Base-by-base conservation (phyloP, 2,888 invertebrate species). In the Chorisops tibialis region DNA sequence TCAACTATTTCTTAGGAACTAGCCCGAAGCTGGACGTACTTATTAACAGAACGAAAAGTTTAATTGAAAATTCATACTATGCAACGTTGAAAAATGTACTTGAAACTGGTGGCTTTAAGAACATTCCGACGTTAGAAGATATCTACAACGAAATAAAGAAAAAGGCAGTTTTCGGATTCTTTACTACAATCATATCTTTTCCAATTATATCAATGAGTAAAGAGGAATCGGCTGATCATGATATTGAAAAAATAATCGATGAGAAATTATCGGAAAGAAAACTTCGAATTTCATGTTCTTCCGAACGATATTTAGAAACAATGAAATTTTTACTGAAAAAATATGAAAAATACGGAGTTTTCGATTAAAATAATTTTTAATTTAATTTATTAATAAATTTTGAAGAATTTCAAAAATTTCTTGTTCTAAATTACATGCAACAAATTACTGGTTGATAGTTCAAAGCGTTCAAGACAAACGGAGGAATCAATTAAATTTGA, bases 231-330 rank as follows among this genome's bases (percentile, higher is more conserved):
- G 4, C 16, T 11, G 12, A 12, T 14, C 6, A 39, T 39, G 12
- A 1, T 3, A 16, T 39, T 3, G 39, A 39, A 66, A 74, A 73
- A 1, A 63, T 76, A 5, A 70, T 72, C 50, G 70, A 76, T 51
- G 21, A 12, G 4, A 22, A 21, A 11, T 7, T 21, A 1, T 9
- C 21, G n/a, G 22, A 47, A 47, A 7, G 11, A 21, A 21, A 21
- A 11, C 9, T 11, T 2, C 3, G 21, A n/a, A 2, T 47, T n/a
- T 3, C 47, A 7, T 47, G 47, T n/a, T 47, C 47, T 4, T 18
- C 21, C 2, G 9, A 18, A 21, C 21, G 47, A 47, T 47, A 21
- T 47, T 21, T 47, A 7, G 47, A 21, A 21, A 21, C 11, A 6
- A 6, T 6, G 11, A 47, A 47, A 21, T 2, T 21, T 47, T 4